These are phyloP conservation scores for Acronicta psi DNA, from an alignment of 2,888 invertebrate species.

Conservation along the genomic window DNA sequence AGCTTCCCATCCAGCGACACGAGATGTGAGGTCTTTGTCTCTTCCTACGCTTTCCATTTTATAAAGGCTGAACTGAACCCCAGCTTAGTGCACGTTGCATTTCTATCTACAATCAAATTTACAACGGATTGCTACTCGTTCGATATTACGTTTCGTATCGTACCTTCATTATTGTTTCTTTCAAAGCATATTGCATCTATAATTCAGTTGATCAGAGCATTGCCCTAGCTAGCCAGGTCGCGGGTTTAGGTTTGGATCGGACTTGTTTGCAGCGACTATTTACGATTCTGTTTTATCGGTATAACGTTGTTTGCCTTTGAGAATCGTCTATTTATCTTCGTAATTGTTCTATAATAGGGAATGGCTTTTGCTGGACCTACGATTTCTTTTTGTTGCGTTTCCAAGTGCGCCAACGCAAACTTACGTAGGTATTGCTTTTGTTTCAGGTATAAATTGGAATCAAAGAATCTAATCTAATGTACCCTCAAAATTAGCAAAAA, in stretches of 20 bases:
- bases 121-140: slow-evolving; percentile 71
- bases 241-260: slow-evolving; percentile 52
- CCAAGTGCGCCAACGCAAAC: background rate
- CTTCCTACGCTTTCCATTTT: slow-evolving; percentile 68
- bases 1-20: slow-evolving; percentile 45
- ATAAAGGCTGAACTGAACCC: slow-evolving; percentile 64
- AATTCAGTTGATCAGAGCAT: slow-evolving; percentile 57
- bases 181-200: slow-evolving; percentile 61
- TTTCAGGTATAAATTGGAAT: background rate
- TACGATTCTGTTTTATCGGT: slow-evolving; percentile 54
- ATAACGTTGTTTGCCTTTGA: slow-evolving; percentile 44
- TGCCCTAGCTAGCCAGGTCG: slow-evolving; percentile 52
- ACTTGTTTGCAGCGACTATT: slow-evolving; percentile 50
- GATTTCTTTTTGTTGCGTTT: slow-evolving; percentile 21
- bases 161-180: slow-evolving; percentile 58
- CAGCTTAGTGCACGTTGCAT: slow-evolving; percentile 68
- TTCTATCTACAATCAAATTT: slow-evolving; percentile 78
- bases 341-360: slow-evolving; percentile 49
- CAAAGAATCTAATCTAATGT: background rate
- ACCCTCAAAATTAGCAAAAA: slow-evolving; percentile 7
- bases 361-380: slow-evolving; percentile 10
- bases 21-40: slow-evolving; percentile 74
- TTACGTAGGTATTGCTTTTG: no score
- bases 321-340: slow-evolving; percentile 48
- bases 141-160: slow-evolving; percentile 61